A percentile compares a stretch with the other conserved stretches of the same genome.
These are phyloP conservation scores for Gastrophryne carolinensis DNA, from an alignment of 2,797 vertebrate species.

Conservation along the genomic window DNA sequence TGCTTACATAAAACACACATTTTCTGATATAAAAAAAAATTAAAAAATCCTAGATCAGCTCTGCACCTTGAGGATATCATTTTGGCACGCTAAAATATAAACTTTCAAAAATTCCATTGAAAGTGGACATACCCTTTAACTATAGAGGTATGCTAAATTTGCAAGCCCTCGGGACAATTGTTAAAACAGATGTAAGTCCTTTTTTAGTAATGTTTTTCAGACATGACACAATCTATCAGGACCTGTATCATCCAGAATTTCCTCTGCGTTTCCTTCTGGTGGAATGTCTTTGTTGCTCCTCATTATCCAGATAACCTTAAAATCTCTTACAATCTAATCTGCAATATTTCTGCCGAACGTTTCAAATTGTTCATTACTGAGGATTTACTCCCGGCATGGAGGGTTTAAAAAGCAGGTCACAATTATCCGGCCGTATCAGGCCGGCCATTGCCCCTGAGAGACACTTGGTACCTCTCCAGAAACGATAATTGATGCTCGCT, in stretches of 20 bases:
- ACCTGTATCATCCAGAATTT: background rate
- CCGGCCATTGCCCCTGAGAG: background rate
- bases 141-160: too few relatives aligned
- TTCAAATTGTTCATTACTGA: background rate
- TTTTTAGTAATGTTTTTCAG: too few relatives aligned
- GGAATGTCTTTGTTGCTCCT: background rate
- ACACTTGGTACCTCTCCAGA: conserved; percentile 24
- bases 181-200: too few relatives aligned
- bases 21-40: too few relatives aligned
- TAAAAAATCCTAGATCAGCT: too few relatives aligned
- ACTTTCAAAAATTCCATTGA: too few relatives aligned
- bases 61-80: too few relatives aligned
- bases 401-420: conserved; percentile 9
- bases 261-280: background rate
- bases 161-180: too few relatives aligned
- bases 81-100: too few relatives aligned
- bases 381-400: background rate
- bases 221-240: background rate
- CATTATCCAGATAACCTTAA: background rate
- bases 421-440: background rate
- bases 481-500: conserved; percentile 26
- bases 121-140: too few relatives aligned
- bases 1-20: too few relatives aligned
- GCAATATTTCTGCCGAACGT: background rate
- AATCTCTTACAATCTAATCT: conserved; percentile 9